Base-by-base conservation (phyloP, 1,140 invertebrate species). In the Orchesella cincta region DNA sequence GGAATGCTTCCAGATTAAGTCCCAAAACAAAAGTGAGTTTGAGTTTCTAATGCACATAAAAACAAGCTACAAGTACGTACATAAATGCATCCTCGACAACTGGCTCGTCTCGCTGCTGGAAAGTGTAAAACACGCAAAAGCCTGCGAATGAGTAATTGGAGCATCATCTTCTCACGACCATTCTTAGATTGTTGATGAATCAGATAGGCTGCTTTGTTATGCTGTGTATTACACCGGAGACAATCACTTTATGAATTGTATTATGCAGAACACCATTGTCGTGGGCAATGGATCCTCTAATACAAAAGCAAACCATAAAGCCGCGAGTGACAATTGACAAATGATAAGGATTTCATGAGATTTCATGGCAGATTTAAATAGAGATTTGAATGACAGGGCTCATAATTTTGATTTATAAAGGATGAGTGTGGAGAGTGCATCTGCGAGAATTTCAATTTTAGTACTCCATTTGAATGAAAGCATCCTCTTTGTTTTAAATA, bases 331-430 rank as follows among this genome's bases (percentile, higher is more conserved):
- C 62, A 67, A 67, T 67, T 67, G 62, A 67, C 62, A 67, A 67
- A 67, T 67, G 62, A n/a, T 31, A 67, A 67, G 62, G 62, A 67
- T 67, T 67, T 31, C 8, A 12, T 23, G 62, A 67, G 62, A 67
- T 67, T 67, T 67, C 62, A 67, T 67, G 62, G 28, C n/a, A 67
- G 28, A 67, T 67, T 67, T 67, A 67, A 67, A 67, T 67, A 31
- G 62, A 8, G 3, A 31, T 14, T 31, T 31, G 62, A 67, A 33
- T 67, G 62, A 67, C 26, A 67, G n/a, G 5, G 12, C 28, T 67
- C 62, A 29, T 29, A 67, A 33, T 67, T 67, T 31, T 33, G 8
- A 33, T 67, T 29, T 67, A 14, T 67, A 14, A 67, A 33, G 8
- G 28, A 3, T 23, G n/a, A n/a, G n/a, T n/a, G n/a, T n/a, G n/a